Base-by-base conservation (phyloP, 2,113 vertebrate species). In the Dasyurus viverrinus region DNA sequence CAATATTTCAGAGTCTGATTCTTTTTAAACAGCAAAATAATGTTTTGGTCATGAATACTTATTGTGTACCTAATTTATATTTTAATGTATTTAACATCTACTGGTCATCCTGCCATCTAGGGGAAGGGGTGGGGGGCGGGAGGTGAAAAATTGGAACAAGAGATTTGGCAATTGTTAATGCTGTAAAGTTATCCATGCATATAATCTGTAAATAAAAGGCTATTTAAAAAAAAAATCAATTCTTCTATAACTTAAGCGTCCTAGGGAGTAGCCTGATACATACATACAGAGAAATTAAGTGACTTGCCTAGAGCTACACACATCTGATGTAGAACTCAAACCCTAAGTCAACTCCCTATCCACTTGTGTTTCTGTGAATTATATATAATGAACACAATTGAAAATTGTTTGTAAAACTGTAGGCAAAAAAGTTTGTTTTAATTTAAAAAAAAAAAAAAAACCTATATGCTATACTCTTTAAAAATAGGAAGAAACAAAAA, bases 401-500 rank as follows among this genome's bases (percentile, higher is more conserved):
- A 90, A 60, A 54, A n/a, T n/a, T 60, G 27, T 27, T 91, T 54
- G 7, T 6, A 11, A 23, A 16, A 8, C 0, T 9, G 4, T 22
- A 91, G 1, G 2, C 55, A 91, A 42, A 26, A 26, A 26, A 24
- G 76, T 25, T 54, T 52, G 91, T 84, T 0, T 53, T 27, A 60
- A 47, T 47, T 30, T 30, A 24, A 8, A 48, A 25, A 1, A 53
- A 90, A 19, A 23, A 27, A 26, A 76, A 93, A 91, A 1, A 54
- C 9, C 26, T 6, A 48, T 84, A 84, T 36, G 11, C 42, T 54
- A 24, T 22, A 5, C 91, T 27, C 11, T 30, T 1, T 94, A 90
- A 11, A 89, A 96, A 95, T 54, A 55, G 46, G 19, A 52, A 55
- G 90, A 92, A n/a, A 89, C 55, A 57, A 60, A 94, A 94, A 57